phyloP scores from a whole-genome alignment of 2,888 invertebrate species.

The Dynastes maya region DNA sequence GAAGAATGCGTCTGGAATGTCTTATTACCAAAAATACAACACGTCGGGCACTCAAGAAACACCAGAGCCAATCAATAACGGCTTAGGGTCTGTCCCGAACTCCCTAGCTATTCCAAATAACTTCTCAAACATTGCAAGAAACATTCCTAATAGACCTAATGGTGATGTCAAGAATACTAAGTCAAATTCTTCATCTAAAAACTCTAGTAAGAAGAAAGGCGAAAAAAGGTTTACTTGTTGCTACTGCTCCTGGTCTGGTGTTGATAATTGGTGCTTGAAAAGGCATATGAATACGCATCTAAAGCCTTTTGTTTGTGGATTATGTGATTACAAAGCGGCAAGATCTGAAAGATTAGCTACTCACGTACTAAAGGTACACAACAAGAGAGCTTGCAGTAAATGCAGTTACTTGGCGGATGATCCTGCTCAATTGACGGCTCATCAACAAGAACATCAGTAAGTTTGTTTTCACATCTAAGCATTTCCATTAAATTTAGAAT shows the following conservation, averaged over 20 bases:
- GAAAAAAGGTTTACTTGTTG: constrained; percentile 80
- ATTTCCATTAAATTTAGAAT: not conserved
- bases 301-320: constrained; percentile 91
- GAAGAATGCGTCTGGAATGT: constrained; percentile 75
- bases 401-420: constrained; percentile 92
- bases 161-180: constrained; percentile 61
- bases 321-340: constrained; percentile 95
- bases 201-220: constrained; percentile 67
- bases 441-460: constrained; percentile 85
- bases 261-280: constrained; percentile 95
- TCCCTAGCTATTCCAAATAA: constrained; percentile 65
- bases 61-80: constrained; percentile 60
- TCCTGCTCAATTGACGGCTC: constrained; percentile 83
- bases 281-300: constrained; percentile 93
- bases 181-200: constrained; percentile 61
- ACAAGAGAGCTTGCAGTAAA: constrained; percentile 91
- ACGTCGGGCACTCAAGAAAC: constrained; percentile 58
- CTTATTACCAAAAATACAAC: constrained; percentile 70
- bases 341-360: constrained; percentile 91
- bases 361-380: constrained; percentile 93
- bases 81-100: constrained; percentile 47
- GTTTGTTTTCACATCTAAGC: constrained; percentile 65
- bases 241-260: constrained; percentile 94
- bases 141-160: constrained; percentile 58
- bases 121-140: constrained; percentile 63